Evolutionary conservation across 2,113 vertebrate genomes (phyloP), one percentile per base, ranked within the genome.

Genomic region (Pterocles burchelli): DNA sequence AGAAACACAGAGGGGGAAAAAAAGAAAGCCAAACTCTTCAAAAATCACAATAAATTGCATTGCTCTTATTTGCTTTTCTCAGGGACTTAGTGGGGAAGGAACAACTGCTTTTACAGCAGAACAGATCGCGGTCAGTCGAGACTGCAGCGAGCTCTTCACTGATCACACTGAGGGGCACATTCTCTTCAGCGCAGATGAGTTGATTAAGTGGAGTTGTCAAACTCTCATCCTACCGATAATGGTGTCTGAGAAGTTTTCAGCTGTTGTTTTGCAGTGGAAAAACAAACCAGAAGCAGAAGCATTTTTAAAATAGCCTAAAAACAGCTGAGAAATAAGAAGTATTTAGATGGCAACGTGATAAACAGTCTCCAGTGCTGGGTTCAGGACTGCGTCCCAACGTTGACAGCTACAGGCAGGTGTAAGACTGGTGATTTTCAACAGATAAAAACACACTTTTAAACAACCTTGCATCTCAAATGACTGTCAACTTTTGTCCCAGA

Each of bases 231-330:
- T 45, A 41, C 73, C 0, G 2, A 91, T 77, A 92, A 96, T 2
- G 38, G 83, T 92, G 89, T 80, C 84, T 41, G 58, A 59, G 25
- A 52, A 82, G 91, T 85, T 89, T 94, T 89, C 98, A 98, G 98
- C 98, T 98, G 97, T 97, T 98, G 97, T 98, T 98, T 98, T 95
- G 92, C 96, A 97, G 93, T 73, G 83, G 73, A 94, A 96, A 96
- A 94, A 16, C 72, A 93, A 96, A 93, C 94, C 91, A 95, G 92
- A 97, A 97, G 89, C 89, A 90, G 96, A 28, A 93, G 76, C 97
- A 97, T 97, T 97, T 97, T 96, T 97, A 83, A 96, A 97, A 98
- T 97, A 97, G 97, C 94, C 89, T 57, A 41, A 97, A 97, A 97
- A 76, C 97, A 98, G 97, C 97, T 95, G 97, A 97, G 97, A 97